Evolutionary conservation across 2,888 invertebrate genomes (phyloP), one percentile per base, ranked within the genome.

Genomic region (Heliconius erato): DNA sequence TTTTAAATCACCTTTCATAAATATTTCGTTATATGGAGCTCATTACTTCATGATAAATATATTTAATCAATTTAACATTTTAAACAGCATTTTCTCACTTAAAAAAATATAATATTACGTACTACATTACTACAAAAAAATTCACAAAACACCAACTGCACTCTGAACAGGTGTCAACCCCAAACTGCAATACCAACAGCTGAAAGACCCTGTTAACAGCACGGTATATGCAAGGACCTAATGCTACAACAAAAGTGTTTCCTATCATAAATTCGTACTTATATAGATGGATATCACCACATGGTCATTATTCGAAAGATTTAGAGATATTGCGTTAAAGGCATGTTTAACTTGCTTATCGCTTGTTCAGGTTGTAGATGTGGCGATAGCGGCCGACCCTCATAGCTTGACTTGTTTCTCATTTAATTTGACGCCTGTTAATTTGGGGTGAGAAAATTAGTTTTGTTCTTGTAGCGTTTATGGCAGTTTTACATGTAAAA

Each of bases 331-430:
- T 82, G 84, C 80, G 84, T 84, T 92, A 91, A 92, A 89, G 88
- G 88, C 90, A 90, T 95, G 93, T 94, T 95, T 94, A 94, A 95
- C 94, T 94, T 94, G 94, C 91, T 94, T 93, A 94, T 92, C 89
- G 92, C 85, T 86, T 89, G 90, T 88, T 89, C 92, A 91, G 90
- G 92, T 93, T 92, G 92, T 91, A 94, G 94, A 94, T 94, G 54
- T 83, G 79, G 85, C 88, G 94, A 94, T 95, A 93, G 90, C 84
- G 80, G 82, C 86, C 92, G 92, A 91, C 86, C 88, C 90, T 87
- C 83, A 83, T 84, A 79, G 84, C 81, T 83, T 83, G 81, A 16
- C 54, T 79, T 81, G 78, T 81, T 83, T 81, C 72, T 81, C 80
- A 81, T 81, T 81, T 72, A 78, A 69, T 79, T 80, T 80, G 80